Evolutionary conservation across 2,797 vertebrate species (phyloP), one percentile per base, ranked within the genome.

Genomic region (Pelodytes ibericus): DNA sequence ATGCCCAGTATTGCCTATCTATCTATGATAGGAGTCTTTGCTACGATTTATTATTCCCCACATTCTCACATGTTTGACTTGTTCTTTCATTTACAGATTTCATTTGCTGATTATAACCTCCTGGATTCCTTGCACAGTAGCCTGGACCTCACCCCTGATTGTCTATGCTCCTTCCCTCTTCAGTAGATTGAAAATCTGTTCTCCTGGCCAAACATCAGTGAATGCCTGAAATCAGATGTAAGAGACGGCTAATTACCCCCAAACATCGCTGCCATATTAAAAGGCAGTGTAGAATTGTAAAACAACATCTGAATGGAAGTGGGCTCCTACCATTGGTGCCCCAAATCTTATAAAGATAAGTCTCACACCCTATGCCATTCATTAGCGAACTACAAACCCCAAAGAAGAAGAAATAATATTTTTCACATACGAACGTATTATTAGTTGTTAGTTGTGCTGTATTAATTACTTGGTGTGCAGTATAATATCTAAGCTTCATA

Each of bases 61-160:
- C 16, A 58, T 60, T 31, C 13, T 29, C 29, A n/a, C n/a, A 31
- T 16, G 24, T 49, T 31, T 3, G 57, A 6, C 18, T 18, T 7
- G 9, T 39, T 5, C 0, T 1, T 31, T 51, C 4, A 18, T 63
- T 29, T 74, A 13, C 82, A 94, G 91, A 82, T 91, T 74, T 91
- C 92, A 29, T 91, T 89, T 41, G 90, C 84, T 0, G 91, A 94
- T 84, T 94, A 92, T 83, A 91, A 83, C 80, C 85, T 94, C 56
- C 83, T 94, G 26, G 91, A 93, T 1, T 4, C 90, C 36, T 63
- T 94, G 68, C 82, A 88, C 57, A 85, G 67, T 33, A 86, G 90
- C 44, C 82, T 85, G 75, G 85, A 89, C 2, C 82, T 93, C 60
- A 80, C 80, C 1, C 70, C 89, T 0, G 0, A 61, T 39, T 91